Evolutionary conservation across 2,113 vertebrate genomes (phyloP).

Genomic region (Phylloscopus whistleri): DNA sequence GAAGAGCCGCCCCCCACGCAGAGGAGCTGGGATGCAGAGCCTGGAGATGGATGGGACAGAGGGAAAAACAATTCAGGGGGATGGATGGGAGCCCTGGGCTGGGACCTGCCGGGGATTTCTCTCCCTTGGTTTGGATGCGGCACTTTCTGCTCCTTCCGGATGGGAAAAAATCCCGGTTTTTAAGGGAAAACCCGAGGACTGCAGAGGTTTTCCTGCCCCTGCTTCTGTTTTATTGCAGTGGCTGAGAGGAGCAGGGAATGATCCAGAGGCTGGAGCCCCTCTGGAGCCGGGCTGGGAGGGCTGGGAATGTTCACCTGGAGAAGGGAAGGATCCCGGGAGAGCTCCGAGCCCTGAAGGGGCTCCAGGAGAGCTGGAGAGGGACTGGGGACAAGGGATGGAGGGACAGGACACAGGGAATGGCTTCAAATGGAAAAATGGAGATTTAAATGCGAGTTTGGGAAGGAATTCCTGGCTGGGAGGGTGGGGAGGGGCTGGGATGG

Average conservation of each 20-base stretch:
- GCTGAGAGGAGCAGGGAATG: neutral
- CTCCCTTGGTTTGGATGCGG: neutral
- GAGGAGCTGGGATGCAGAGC: neutral
- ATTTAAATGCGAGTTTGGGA: too few species aligned
- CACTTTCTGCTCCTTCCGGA: neutral
- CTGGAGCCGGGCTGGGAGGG: neutral
- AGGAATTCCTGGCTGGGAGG: too few species aligned
- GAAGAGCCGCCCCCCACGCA: neutral
- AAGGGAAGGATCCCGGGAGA: too few species aligned
- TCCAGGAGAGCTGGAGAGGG: too few species aligned
- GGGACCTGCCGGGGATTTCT: neutral
- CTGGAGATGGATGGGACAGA: neutral
- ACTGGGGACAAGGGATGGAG: too few species aligned
- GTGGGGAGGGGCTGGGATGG: too few species aligned
- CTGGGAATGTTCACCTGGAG: too few species aligned
- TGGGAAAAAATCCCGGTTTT: neutral
- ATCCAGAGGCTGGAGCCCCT: neutral
- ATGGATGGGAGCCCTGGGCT: neutral
- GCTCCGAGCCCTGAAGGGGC: too few species aligned
- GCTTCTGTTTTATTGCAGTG: neutral
- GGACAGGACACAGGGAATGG: too few species aligned
- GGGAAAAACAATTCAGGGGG: neutral
- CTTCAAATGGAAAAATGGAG: too few species aligned
- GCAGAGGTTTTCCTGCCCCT: neutral
- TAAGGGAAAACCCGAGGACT: rapidly evolving